Base-by-base conservation (phyloP, 2,888 invertebrate species). In the Diarsia dahlii region DNA sequence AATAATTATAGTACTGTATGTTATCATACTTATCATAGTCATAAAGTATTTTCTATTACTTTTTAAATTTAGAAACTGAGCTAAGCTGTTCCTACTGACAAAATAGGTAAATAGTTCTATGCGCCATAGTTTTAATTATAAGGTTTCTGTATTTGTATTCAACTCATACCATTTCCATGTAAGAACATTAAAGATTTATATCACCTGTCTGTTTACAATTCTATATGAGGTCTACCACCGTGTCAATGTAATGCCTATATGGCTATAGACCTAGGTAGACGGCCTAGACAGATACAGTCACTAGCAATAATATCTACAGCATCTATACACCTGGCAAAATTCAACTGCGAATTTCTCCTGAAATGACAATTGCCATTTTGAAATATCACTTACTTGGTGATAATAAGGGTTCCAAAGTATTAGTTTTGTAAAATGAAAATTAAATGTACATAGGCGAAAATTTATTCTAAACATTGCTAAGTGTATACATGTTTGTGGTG, bases 121-220 rank as follows among this genome's bases (percentile, higher is more conserved):
- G 15, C 15, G 15, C 9, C 18, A 34, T 10, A 60, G 28, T 18
- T 60, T 60, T n/a, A n/a, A n/a, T n/a, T n/a, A n/a, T n/a, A n/a
- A n/a, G n/a, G n/a, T n/a, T n/a, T n/a, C n/a, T n/a, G n/a, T n/a
- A n/a, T n/a, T n/a, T 68, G 48, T 71, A 80, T 83, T 83, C 71
- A 68, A 54, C 23, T 45, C 34, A 39, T 39, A 45, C 12, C 1
- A 10, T 34, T 45, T 39, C 71, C 54, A 34, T 50, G 3, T 68
- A 28, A n/a, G 15, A 45, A 18, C 45, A 64, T 48, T 48, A 18
- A 15, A 67, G 13, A 67, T 82, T 9, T 39, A 39, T 48, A 52
- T n/a, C 23, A 15, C n/a, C 23, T 60, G 48, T 71, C 23, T 60
- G 48, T 71, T 66, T 78, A 39, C 54, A 60, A 71, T 68, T 64